A percentile compares a stretch with the other conserved stretches of the same genome.
These are phyloP conservation scores for Drosophila silvestris DNA, from an alignment of 2,888 invertebrate species.

Conservation along the genomic window DNA sequence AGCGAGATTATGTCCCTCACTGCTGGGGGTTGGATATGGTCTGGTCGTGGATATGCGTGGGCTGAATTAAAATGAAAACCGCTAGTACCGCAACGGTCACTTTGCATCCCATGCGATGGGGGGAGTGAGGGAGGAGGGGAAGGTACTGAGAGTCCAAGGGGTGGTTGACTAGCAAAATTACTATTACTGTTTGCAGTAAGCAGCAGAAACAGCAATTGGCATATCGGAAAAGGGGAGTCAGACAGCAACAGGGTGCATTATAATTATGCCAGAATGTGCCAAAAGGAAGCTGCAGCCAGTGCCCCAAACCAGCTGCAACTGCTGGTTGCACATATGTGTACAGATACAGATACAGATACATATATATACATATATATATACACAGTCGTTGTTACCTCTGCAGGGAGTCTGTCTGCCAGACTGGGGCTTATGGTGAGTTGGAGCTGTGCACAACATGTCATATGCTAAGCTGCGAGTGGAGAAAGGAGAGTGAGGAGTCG, in stretches of 20 bases:
- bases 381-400: slow-evolving; percentile 2
- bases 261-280: slow-evolving; percentile 77
- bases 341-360: not conserved
- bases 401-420: slow-evolving; percentile 25
- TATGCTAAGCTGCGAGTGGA: slow-evolving; percentile 63
- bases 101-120: slow-evolving; percentile 27
- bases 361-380: not conserved
- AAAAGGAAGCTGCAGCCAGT: slow-evolving; percentile 31
- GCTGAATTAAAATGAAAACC: slow-evolving; percentile 53
- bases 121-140: not conserved
- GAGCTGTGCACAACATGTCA: slow-evolving; percentile 62
- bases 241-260: slow-evolving; percentile 63
- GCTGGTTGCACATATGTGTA: not conserved
- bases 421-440: slow-evolving; percentile 51
- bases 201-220: slow-evolving; percentile 18
- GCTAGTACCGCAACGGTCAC: slow-evolving; percentile 58
- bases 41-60: slow-evolving; percentile 30
- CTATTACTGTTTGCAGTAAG: slow-evolving; percentile 21
- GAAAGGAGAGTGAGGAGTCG: not conserved
- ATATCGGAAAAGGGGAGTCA: slow-evolving; percentile 7
- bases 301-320: slow-evolving; percentile 9
- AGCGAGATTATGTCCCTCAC: slow-evolving; percentile 32
- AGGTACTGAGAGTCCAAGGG: not conserved
- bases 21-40: slow-evolving; percentile 9
- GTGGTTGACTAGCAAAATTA: slow-evolving; percentile 32